phyloP scores from a whole-genome alignment of 2,113 vertebrate species.

The Elgaria multicarinata region DNA sequence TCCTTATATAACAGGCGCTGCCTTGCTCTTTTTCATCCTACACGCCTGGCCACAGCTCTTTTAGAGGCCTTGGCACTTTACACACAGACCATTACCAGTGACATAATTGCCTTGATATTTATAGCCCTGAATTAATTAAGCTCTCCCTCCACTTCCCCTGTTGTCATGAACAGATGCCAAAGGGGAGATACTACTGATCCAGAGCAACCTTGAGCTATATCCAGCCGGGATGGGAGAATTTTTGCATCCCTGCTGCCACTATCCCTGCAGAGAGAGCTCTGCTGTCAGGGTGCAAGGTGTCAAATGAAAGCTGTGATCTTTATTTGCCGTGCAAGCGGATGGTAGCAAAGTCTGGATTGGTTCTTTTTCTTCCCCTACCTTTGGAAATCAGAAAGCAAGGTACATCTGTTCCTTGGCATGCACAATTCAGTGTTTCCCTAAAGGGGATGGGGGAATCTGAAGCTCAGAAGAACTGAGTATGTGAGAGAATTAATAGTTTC shows the following conservation, averaged over 20 bases:
- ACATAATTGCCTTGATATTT: conserved; percentile 27
- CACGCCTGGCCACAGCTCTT: neutral
- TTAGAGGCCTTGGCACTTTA: conserved; percentile 3
- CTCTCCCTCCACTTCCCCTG: conserved; percentile 3
- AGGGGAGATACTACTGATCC: conserved; percentile 22
- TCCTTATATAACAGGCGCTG: neutral
- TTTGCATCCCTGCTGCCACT: neutral
- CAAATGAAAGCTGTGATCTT: neutral
- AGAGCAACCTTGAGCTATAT: conserved; percentile 1
- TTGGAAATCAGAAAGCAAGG: neutral
- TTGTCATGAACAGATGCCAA: conserved; percentile 7
- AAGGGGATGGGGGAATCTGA: no score
- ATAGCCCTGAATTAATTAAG: conserved; percentile 29
- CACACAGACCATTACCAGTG: neutral
- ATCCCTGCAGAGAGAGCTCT: conserved; percentile 6
- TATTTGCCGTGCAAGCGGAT: neutral
- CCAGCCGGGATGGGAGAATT: neutral
- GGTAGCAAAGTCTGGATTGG: neutral
- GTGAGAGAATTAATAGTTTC: neutral
- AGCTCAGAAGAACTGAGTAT: neutral
- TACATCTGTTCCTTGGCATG: neutral
- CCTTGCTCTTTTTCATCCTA: neutral
- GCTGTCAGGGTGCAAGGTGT: neutral
- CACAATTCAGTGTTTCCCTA: neutral
- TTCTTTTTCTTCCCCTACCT: neutral